Percentiles rank a stretch among this genome's conserved stretches.
Conservation (phyloP, 2,113 vertebrate genomes). For the Epinephelus lanceolatus region DNA sequence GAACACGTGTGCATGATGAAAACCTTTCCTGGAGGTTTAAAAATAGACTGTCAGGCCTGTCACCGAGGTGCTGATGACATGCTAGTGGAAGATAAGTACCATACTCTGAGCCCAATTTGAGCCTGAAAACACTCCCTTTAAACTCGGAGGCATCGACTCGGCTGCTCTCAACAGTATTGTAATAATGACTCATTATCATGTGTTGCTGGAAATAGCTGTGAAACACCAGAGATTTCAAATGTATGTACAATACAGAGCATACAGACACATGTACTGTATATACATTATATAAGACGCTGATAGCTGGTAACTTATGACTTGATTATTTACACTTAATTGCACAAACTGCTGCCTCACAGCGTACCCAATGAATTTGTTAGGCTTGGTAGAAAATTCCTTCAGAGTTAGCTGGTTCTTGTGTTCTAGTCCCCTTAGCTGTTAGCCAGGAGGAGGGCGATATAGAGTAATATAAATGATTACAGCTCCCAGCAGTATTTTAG, state of each 20-base stretch:
- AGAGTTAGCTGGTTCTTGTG: not conserved
- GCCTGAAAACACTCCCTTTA: conserved; percentile 28
- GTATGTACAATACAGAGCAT: conserved; percentile 17
- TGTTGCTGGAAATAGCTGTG: conserved; percentile 55
- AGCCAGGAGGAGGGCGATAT: not conserved
- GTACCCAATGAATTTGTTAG: not conserved
- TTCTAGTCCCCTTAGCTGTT: not conserved
- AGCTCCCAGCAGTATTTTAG: not conserved
- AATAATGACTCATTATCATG: conserved; percentile 59
- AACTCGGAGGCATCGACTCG: not conserved
- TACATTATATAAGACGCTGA: conserved; percentile 8
- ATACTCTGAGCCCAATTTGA: conserved; percentile 9
- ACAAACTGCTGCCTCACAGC: not conserved
- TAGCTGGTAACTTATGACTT: conserved; percentile 6
- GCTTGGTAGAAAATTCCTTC: not conserved
- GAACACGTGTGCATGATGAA: conserved; percentile 7
- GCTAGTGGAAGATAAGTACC: conserved; percentile 22
- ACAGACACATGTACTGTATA: conserved; percentile 4
- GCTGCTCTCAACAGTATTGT: conserved; percentile 27
- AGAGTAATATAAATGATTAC: not conserved
- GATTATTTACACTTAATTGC: conserved; percentile 15
- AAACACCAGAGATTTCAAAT: conserved; percentile 8
- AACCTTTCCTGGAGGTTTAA: conserved; percentile 43
- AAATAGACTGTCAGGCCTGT: conserved; percentile 46
- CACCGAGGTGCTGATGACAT: conserved; percentile 43